Evolutionary conservation across 2,797 vertebrate genomes (phyloP).

Genomic region (Apogon hyalosoma): DNA sequence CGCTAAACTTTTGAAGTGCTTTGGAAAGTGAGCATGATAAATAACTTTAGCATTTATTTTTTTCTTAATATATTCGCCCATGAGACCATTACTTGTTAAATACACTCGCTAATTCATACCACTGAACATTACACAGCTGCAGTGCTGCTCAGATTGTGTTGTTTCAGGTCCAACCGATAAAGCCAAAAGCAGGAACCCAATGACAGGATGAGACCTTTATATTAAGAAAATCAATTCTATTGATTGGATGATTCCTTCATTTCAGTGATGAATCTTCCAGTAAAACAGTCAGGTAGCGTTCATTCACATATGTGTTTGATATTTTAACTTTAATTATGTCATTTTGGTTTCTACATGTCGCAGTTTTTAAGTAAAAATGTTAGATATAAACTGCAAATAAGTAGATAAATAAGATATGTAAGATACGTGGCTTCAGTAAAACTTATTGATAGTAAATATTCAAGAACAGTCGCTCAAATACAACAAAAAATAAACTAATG

Average conservation of each 20-base stretch:
- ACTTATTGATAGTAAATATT: background rate
- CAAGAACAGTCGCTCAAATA: background rate
- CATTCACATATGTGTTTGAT: background rate
- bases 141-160: background rate
- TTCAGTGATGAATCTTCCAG: background rate
- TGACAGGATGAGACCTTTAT: constrained; percentile 6
- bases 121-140: background rate
- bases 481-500: background rate
- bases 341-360: constrained; percentile 19
- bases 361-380: constrained; percentile 33
- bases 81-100: too few species aligned
- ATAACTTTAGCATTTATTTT: background rate
- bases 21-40: too few species aligned
- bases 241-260: constrained; percentile 8
- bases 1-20: background rate
- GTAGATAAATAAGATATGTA: constrained; percentile 38
- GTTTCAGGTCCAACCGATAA: constrained; percentile 2
- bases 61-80: background rate
- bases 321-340: background rate
- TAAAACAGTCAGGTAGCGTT: background rate
- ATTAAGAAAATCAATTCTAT: constrained; percentile 2
- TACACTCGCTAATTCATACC: too few species aligned
- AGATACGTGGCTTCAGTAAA: constrained; percentile 54
- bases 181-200: constrained; percentile 2
- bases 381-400: constrained; percentile 55